Evolutionary conservation across 2,888 invertebrate genomes (phyloP), one percentile per base, ranked within the genome.

Genomic region (Alloscopus bannaensis): DNA sequence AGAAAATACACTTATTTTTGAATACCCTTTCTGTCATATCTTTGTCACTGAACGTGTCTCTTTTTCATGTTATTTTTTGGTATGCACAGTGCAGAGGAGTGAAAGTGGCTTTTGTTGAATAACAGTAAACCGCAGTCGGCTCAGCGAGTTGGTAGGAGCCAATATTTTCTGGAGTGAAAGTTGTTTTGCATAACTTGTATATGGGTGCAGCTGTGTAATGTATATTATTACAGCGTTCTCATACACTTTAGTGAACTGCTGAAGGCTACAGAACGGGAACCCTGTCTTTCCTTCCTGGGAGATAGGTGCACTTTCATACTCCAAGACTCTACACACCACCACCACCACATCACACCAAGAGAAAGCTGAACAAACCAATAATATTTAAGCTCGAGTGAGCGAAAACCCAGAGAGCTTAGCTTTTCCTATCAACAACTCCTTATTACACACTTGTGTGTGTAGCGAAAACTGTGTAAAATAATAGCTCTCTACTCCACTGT

Each of bases 311-410:
- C 40, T 40, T 16, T 62, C 3, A 11, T 64, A 40, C 24, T 45
- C 64, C 13, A 18, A 4, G 6, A 16, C 6, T 18, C 13, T 50
- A 18, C 11, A 50, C 18, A 16, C 6, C 70, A 70, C 69, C 65
- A 73, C 47, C 69, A 77, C 69, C 77, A 69, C 77, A 77, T 64
- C 69, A 75, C 57, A 75, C 57, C n/a, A n/a, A n/a, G n/a, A n/a
- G n/a, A 62, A 59, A 59, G 36, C 64, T 77, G 55, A 71, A 18
- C 71, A 71, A 71, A 71, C 78, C 71, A 78, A 78, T 78, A 78
- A 71, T 78, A 70, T 70, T 70, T 77, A 77, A 70, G 65, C 62
- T 65, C n/a, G n/a, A 65, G 65, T 78, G 59, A 59, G 52, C 60
- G 64, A 78, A 66, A 60, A 59, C 47, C 65, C 42, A 24, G n/a